Conservation (phyloP, 2,113 vertebrate species). For the Phyllostomus discolor region DNA sequence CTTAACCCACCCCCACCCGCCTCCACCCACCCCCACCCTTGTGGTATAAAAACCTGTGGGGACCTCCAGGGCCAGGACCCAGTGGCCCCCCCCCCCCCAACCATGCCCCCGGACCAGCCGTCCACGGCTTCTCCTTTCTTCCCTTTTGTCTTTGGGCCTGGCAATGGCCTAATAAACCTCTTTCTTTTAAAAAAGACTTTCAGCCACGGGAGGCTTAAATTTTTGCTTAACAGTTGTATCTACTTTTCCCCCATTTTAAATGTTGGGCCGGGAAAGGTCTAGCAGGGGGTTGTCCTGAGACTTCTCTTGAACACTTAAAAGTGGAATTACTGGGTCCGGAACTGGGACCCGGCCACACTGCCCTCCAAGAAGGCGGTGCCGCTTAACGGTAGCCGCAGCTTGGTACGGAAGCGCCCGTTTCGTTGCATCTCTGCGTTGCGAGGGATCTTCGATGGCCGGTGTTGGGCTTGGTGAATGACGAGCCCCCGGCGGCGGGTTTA, state of each 20-base stretch:
- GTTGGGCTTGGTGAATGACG: neutral
- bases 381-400: fast-evolving
- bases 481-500: neutral
- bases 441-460: neutral
- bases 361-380: neutral
- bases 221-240: neutral
- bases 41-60: neutral
- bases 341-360: neutral
- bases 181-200: neutral
- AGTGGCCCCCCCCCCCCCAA: neutral
- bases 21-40: neutral
- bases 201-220: neutral
- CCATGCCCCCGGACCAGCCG: neutral
- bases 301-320: neutral
- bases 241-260: neutral
- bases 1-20: neutral
- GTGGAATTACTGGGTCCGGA: neutral
- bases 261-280: neutral
- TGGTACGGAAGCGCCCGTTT: neutral
- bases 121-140: neutral
- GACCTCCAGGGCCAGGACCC: neutral
- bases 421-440: neutral
- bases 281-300: too few relatives aligned
- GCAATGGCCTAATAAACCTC: neutral
- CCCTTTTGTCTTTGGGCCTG: neutral